phyloP scores from a whole-genome alignment of 2,797 vertebrate species.

The Lepilemur ruficaudatus region DNA sequence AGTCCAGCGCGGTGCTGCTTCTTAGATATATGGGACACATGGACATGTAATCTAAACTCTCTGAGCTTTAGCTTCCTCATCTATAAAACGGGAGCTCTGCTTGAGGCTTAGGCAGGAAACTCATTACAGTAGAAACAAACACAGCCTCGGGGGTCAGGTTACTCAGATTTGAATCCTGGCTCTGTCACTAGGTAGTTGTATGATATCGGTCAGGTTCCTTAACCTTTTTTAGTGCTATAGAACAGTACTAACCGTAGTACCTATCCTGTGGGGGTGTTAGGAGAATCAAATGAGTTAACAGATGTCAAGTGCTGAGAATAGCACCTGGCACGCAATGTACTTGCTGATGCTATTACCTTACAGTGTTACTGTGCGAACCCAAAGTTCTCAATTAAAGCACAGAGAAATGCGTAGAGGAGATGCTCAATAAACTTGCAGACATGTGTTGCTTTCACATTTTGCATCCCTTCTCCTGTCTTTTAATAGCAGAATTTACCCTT shows the following conservation, averaged over 20 bases:
- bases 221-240: not conserved
- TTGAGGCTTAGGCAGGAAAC: not conserved
- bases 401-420: not conserved
- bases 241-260: not conserved
- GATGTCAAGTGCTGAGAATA: not conserved
- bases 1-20: not conserved
- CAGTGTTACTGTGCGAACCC: not conserved
- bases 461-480: not conserved
- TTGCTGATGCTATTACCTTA: not conserved
- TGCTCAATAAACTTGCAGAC: not conserved
- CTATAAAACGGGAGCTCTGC: not conserved
- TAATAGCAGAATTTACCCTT: not conserved
- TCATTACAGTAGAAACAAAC: not conserved
- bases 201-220: not conserved
- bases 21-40: not conserved
- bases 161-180: not conserved
- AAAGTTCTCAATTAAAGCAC: not conserved
- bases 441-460: not conserved
- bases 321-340: not conserved
- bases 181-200: not conserved
- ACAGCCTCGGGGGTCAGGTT: not conserved
- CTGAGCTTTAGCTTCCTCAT: not conserved
- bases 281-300: not conserved
- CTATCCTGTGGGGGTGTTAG: not conserved
- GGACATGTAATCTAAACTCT: not conserved